Conservation (phyloP, 2,113 vertebrate species). For the Butorides virescens region DNA sequence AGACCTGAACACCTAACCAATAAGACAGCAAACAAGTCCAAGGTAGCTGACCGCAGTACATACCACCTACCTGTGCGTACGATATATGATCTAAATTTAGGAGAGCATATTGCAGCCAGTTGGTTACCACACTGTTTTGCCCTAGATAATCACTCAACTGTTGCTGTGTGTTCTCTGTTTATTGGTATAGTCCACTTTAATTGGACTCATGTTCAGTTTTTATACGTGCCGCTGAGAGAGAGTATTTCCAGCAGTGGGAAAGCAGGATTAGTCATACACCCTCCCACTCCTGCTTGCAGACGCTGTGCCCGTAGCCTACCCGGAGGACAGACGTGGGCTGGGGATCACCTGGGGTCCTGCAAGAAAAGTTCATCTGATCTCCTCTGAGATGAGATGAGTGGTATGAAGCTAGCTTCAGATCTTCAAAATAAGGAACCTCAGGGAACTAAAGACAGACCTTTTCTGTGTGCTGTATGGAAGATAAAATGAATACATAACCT, state of each 20-base stretch:
- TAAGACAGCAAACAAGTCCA: conserved; percentile 14
- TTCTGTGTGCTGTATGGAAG: neutral
- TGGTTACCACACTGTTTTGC: neutral
- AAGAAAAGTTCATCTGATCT: neutral
- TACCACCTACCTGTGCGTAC: neutral
- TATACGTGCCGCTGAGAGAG: neutral
- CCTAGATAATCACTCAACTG: neutral
- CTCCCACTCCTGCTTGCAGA: neutral
- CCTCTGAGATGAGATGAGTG: neutral
- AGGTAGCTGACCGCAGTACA: neutral
- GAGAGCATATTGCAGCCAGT: neutral
- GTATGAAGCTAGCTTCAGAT: neutral
- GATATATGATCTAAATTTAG: neutral
- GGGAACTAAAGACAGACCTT: neutral
- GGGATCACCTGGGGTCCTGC: neutral
- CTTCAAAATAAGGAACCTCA: neutral
- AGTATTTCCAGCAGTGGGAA: neutral
- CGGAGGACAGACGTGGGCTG: neutral
- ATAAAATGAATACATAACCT: neutral
- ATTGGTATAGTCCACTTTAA: neutral
- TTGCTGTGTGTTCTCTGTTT: neutral
- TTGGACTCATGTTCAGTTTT: neutral
- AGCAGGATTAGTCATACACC: neutral
- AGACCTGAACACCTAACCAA: conserved; percentile 1
- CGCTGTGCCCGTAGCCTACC: neutral